Evolutionary conservation across 2,797 vertebrate genomes (phyloP), one percentile per base, ranked within the genome.

Genomic region (Oreortyx pictus): DNA sequence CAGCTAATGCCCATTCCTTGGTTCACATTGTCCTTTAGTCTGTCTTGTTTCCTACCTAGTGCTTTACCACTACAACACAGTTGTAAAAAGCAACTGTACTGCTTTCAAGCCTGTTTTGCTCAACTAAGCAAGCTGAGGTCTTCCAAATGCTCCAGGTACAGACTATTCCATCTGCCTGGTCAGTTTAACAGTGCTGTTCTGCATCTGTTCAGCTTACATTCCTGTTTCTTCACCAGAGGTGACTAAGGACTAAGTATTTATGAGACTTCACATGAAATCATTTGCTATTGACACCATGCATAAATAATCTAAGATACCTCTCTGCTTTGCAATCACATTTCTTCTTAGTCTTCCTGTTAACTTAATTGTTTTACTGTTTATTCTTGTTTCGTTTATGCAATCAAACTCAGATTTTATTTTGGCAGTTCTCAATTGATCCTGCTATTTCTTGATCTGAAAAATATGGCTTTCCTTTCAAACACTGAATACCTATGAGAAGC

Each of bases 401-500:
- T 79, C 31, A 57, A 93, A 84, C 64, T 79, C 56, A 15, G 82
- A 64, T 88, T 7, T 0, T 79, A 56, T 76, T 96, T 76, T 86
- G 83, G 80, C 88, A 95, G 0, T 64, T 73, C 64, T 82, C 39
- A 54, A 5, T 19, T 56, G 67, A 90, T 84, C 80, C 67, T 31
- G 89, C 89, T 70, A 43, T 52, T 83, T 78, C 60, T 78, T 88
- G 83, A 84, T 86, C 91, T 77, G 71, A 84, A 94, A 91, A 91
- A 61, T 33, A 35, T 12, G 52, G 13, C 29, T 93, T 93, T 88
- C 31, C 66, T 50, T 76, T 90, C 84, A 52, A 86, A 93, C 81
- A 87, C 22, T 93, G 86, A 89, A 92, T 89, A 78, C 82, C 93
- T 93, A 41, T 5, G 60, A 70, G 89, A 93, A 94, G 70, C 78